A percentile compares a stretch with the other conserved stretches of the same genome.
phyloP scores from a whole-genome alignment of 2,888 invertebrate genomes.

The Eilema depressum region DNA sequence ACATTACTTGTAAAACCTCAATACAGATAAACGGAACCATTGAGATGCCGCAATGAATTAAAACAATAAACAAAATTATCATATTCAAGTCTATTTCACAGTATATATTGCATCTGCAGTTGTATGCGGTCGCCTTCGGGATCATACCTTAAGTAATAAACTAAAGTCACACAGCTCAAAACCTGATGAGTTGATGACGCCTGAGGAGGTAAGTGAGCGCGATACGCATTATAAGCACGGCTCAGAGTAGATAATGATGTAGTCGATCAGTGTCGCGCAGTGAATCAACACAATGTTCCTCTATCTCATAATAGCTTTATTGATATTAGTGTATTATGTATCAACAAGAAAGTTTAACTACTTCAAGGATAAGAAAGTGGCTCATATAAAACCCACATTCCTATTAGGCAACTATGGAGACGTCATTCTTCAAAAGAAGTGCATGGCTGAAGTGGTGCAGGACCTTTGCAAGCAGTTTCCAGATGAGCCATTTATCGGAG shows the following conservation, averaged over 20 bases:
- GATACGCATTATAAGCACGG: background rate
- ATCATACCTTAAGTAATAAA: background rate
- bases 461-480: conserved; percentile 57
- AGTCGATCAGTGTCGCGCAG: conserved; percentile 1
- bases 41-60: no score
- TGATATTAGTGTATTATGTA: conserved; percentile 27
- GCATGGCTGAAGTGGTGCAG: conserved; percentile 32
- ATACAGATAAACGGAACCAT: no score
- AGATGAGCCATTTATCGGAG: conserved; percentile 60
- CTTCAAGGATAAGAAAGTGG: conserved; percentile 32
- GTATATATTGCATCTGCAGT: no score
- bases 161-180: background rate
- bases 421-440: conserved; percentile 31
- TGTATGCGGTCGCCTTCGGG: no score
- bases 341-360: conserved; percentile 24
- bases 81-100: no score
- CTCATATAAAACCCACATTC: conserved; percentile 19
- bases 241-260: background rate
- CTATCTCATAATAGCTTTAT: conserved; percentile 13
- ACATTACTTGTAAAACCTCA: no score
- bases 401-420: conserved; percentile 52
- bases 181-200: background rate
- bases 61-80: no score
- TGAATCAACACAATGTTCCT: conserved; percentile 26
- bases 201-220: no score